A percentile compares a stretch with the other conserved stretches of the same genome.
phyloP scores from a whole-genome alignment of 2,888 invertebrate species.

The Acleris sparsana region DNA sequence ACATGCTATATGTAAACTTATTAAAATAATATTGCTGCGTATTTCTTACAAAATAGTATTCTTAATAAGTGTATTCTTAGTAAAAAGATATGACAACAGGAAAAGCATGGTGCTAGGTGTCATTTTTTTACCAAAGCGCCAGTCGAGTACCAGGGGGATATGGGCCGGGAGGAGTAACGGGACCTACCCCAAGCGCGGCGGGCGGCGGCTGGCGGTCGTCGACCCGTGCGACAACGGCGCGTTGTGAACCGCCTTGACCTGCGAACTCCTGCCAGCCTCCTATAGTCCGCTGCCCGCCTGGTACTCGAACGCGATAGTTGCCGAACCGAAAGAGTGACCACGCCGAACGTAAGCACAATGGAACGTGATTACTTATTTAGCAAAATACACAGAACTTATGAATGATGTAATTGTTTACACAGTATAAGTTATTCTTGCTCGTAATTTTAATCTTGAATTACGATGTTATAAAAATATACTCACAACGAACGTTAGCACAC shows the following conservation, averaged over 20 bases:
- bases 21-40: too few species aligned
- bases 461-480: slow-evolving; percentile 26
- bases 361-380: slow-evolving; percentile 18
- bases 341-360: slow-evolving; percentile 12
- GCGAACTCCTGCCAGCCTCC: slow-evolving; percentile 65
- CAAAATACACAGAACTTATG: slow-evolving; percentile 21
- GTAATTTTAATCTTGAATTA: slow-evolving; percentile 33
- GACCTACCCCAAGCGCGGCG: slow-evolving; percentile 62
- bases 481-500: slow-evolving; percentile 21
- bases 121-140: slow-evolving; percentile 29
- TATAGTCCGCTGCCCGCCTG: slow-evolving; percentile 60
- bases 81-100: background rate
- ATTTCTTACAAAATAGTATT: background rate
- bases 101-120: slow-evolving; percentile 1
- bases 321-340: slow-evolving; percentile 28
- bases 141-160: slow-evolving; percentile 50
- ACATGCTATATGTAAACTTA: background rate
- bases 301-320: slow-evolving; percentile 51
- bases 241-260: slow-evolving; percentile 70
- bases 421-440: slow-evolving; percentile 20
- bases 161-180: slow-evolving; percentile 65
- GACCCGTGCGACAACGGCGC: slow-evolving; percentile 60
- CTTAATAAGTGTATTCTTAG: background rate
- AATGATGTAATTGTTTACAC: slow-evolving; percentile 25
- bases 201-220: slow-evolving; percentile 62